Percentiles rank a stretch among this genome's conserved stretches.
Conservation (phyloP, 1,140 invertebrate genomes). For the Nymphalis io region DNA sequence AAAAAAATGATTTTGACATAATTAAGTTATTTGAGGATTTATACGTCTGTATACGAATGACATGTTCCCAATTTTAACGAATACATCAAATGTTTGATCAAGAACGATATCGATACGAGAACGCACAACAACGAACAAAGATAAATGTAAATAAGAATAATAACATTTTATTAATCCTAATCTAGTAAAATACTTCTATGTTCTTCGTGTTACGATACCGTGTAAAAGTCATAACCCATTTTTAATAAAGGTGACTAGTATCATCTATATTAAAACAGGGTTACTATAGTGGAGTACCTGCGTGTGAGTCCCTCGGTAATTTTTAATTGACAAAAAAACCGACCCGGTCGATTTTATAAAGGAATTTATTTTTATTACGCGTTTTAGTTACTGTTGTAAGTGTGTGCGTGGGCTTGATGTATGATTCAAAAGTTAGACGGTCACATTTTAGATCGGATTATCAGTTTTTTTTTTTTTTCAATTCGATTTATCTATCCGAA, state of each 20-base stretch:
- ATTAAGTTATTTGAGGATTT: no score
- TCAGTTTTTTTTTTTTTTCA: background rate
- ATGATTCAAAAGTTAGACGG: slow-evolving; percentile 8
- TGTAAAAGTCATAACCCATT: slow-evolving; percentile 1
- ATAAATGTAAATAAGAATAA: no score
- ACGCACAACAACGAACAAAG: no score
- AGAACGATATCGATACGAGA: no score
- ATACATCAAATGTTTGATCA: no score
- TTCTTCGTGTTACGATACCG: background rate
- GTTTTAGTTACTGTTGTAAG: slow-evolving; percentile 44
- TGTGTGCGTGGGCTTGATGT: slow-evolving; percentile 47
- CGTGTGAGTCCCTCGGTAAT: slow-evolving; percentile 57
- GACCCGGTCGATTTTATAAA: slow-evolving; percentile 62
- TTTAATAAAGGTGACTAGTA: background rate
- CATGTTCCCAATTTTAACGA: no score
- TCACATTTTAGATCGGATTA: slow-evolving; percentile 10
- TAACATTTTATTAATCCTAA: no score
- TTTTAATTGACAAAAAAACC: slow-evolving; percentile 78
- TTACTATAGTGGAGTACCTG: slow-evolving; percentile 62
- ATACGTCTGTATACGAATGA: no score
- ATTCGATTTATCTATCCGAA: background rate
- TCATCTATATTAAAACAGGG: slow-evolving; percentile 12
- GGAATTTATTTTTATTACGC: slow-evolving; percentile 73
- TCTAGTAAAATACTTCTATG: no score
- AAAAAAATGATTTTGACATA: no score